Conservation (phyloP, 2,888 invertebrate genomes). For the Scaptomyza flava region DNA sequence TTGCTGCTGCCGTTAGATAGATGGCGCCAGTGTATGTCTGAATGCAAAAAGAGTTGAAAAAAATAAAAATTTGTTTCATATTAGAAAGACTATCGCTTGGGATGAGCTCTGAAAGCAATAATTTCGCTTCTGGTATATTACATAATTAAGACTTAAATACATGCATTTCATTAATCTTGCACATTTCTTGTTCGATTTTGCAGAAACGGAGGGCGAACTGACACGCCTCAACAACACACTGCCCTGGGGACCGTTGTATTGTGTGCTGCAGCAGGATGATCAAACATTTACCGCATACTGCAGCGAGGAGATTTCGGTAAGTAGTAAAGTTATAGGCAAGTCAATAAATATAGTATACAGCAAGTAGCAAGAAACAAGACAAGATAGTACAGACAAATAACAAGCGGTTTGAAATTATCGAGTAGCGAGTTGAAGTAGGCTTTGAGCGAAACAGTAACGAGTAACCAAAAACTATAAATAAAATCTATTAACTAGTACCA, state of each 20-base stretch:
- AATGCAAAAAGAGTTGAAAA: not conserved
- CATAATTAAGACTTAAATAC: too few species aligned
- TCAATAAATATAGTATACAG: not conserved
- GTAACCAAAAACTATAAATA: too few species aligned
- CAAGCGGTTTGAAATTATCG: too few species aligned
- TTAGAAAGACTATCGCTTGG: too few species aligned
- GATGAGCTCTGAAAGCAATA: too few species aligned
- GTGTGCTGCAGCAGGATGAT: constrained; percentile 89
- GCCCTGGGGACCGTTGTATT: constrained; percentile 89
- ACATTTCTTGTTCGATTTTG: constrained; percentile 30
- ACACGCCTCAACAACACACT: constrained; percentile 82
- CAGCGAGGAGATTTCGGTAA: constrained; percentile 90
- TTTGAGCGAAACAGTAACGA: not conserved
- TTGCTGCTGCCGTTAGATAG: not conserved
- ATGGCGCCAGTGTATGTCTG: constrained; percentile 42
- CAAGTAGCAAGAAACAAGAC: not conserved
- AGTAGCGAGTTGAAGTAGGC: not conserved
- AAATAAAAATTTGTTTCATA: not conserved
- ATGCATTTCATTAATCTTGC: not conserved
- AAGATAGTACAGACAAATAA: too few species aligned
- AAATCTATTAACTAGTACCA: not conserved
- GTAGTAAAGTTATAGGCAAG: constrained; percentile 70
- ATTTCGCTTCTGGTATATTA: too few species aligned
- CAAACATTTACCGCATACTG: constrained; percentile 89
- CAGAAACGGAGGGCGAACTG: constrained; percentile 84